Evolutionary conservation across 2,888 invertebrate genomes (phyloP).

Genomic region (Pristionchus mayeri): DNA sequence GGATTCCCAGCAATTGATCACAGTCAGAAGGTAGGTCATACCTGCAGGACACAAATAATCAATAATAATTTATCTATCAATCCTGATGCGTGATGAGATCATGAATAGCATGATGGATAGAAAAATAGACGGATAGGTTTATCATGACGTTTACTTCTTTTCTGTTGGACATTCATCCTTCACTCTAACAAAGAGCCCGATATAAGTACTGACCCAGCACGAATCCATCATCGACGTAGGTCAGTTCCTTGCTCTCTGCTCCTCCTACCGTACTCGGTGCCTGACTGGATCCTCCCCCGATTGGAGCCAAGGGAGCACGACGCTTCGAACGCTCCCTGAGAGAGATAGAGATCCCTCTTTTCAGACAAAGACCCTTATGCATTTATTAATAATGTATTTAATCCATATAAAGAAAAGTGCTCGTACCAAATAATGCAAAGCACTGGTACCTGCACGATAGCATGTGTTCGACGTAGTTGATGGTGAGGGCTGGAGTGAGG

Average conservation of each 20-base stretch:
- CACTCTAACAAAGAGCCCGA: background rate
- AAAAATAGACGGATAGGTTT: too few relatives aligned
- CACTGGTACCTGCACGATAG: constrained; percentile 81
- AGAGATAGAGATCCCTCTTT: too few relatives aligned
- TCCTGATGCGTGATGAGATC: too few relatives aligned
- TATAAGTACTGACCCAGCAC: constrained; percentile 84
- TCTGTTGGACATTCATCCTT: background rate
- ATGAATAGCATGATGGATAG: too few relatives aligned
- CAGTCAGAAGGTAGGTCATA: constrained; percentile 90
- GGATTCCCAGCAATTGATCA: constrained; percentile 88
- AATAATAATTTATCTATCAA: too few relatives aligned
- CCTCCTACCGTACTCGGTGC: constrained; percentile 30
- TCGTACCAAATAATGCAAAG: too few relatives aligned
- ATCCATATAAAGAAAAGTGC: background rate
- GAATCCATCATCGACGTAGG: constrained; percentile 98
- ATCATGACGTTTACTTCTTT: too few relatives aligned
- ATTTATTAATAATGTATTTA: too few relatives aligned
- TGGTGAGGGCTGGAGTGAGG: constrained; percentile 79
- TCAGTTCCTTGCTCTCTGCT: constrained; percentile 82
- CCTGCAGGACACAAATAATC: too few relatives aligned
- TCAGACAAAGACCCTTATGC: too few relatives aligned
- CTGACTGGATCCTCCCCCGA: constrained; percentile 44
- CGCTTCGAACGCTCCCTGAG: constrained; percentile 38
- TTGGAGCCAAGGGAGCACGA: constrained; percentile 43
- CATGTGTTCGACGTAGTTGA: constrained; percentile 95